Base-by-base conservation (phyloP, 2,113 vertebrate genomes). In the Dipodomys spectabilis region DNA sequence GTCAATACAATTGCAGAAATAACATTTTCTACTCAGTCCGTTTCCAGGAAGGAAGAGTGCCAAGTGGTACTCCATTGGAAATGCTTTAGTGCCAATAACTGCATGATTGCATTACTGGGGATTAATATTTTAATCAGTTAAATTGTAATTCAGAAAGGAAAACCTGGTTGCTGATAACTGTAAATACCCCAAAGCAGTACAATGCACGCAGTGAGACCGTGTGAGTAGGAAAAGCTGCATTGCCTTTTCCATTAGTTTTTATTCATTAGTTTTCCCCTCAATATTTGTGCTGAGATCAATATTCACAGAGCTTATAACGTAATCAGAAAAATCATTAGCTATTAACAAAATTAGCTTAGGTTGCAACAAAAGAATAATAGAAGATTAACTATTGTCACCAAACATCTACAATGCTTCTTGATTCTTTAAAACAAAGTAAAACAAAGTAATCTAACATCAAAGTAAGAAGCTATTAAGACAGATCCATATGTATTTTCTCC, bases 301-400 rank as follows among this genome's bases (percentile, higher is more conserved):
- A 94, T 90, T 82, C 44, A 65, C 64, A 86, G 35, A 87, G 28
- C 62, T 87, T 77, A 53, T 84, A 83, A 94, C 89, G 39, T 25
- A 84, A 92, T 95, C 92, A 89, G 86, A 83, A 69, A 53, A 86
- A 67, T 92, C 35, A 75, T 90, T 93, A 67, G 65, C 64, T 88
- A 73, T 93, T 82, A 90, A 73, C 62, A 85, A 64, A 93, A 93
- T 95, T 90, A 93, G 82, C 79, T 96, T 95, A 78, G 5, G 16
- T 88, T 96, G 71, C 71, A 85, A 90, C 65, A 95, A 92, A 62
- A 89, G 60, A 84, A 84, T 57, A 96, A 82, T 79, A 88, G 44
- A 90, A 93, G 88, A 39, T 27, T 32, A 91, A 75, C 25, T 88
- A 13, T 86, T 95, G 49, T 90, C 20, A 86, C 23, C 23, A 88